A percentile compares a stretch with the other conserved stretches of the same genome.
Evolutionary conservation across 2,797 vertebrate genomes (phyloP).

Genomic region (Sphenopsis melanotis): DNA sequence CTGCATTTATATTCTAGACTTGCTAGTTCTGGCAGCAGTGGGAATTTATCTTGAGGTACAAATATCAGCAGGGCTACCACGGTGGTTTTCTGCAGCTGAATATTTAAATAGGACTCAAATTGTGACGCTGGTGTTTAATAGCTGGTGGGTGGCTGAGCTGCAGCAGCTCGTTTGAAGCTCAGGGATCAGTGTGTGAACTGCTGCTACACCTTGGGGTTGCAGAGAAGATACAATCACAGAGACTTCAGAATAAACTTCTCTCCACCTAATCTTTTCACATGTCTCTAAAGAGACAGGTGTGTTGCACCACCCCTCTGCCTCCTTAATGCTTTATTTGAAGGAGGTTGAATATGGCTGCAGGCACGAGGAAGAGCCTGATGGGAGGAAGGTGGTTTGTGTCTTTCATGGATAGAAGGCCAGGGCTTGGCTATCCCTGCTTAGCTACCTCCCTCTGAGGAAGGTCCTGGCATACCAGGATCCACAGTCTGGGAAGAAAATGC

Average conservation of each 20-base stretch:
- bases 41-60: not conserved
- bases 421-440: not conserved
- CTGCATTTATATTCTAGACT: not conserved
- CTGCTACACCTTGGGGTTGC: slow-evolving; percentile 46
- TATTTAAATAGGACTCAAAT: not conserved
- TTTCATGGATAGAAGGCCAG: not conserved
- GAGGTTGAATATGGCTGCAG: not conserved
- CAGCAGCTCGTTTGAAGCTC: slow-evolving; percentile 13
- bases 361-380: not conserved
- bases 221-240: slow-evolving; percentile 32
- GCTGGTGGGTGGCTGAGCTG: slow-evolving; percentile 51
- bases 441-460: not conserved
- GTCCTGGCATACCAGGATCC: not conserved
- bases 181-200: not conserved
- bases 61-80: not conserved
- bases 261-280: slow-evolving; percentile 12
- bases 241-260: slow-evolving; percentile 46
- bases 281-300: slow-evolving; percentile 36
- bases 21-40: not conserved
- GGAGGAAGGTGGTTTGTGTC: not conserved
- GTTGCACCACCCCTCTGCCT: not conserved
- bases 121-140: not conserved
- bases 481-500: not conserved
- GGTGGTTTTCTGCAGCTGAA: slow-evolving; percentile 11
- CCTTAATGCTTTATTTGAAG: not conserved